Percentiles rank a stretch among this genome's conserved stretches.
Evolutionary conservation across 2,888 invertebrate genomes (phyloP).

Genomic region (Phlogophora meticulosa): DNA sequence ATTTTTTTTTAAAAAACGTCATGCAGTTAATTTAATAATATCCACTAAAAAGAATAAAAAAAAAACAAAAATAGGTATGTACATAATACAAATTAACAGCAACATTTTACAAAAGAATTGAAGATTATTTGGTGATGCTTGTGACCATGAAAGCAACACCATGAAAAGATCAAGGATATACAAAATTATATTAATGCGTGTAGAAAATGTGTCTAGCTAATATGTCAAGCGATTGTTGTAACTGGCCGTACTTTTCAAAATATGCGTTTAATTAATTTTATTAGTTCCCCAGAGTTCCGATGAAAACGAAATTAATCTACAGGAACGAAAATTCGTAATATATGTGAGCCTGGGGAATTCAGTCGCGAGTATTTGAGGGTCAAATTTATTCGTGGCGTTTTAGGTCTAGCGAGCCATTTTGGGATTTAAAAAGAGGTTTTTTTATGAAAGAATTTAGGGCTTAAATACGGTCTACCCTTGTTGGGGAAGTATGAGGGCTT

Average conservation of each 20-base stretch:
- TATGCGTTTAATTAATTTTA: slow-evolving; percentile 38
- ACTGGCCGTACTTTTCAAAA: slow-evolving; percentile 15
- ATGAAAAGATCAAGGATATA: too few species aligned
- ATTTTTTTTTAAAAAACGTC: too few species aligned
- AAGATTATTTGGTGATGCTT: too few species aligned
- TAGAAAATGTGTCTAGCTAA: too few species aligned
- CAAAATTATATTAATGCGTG: too few species aligned
- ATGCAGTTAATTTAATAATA: too few species aligned
- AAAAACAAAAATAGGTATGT: too few species aligned
- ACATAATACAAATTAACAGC: too few species aligned
- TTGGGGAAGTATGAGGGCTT: slow-evolving; percentile 19
- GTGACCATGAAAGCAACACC: too few species aligned
- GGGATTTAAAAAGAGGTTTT: slow-evolving; percentile 29
- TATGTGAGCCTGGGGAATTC: slow-evolving; percentile 41
- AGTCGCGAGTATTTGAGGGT: slow-evolving; percentile 39
- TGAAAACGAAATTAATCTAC: slow-evolving; percentile 55
- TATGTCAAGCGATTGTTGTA: neutral
- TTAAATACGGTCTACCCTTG: slow-evolving; percentile 15
- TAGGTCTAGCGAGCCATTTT: slow-evolving; percentile 3
- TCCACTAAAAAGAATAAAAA: too few species aligned
- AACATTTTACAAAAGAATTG: too few species aligned
- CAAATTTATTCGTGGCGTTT: slow-evolving; percentile 41
- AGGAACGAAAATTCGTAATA: slow-evolving; percentile 48
- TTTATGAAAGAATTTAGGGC: slow-evolving; percentile 29
- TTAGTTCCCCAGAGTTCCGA: slow-evolving; percentile 17